phyloP scores from a whole-genome alignment of 2,113 vertebrate species.

The Pluvialis apricaria region DNA sequence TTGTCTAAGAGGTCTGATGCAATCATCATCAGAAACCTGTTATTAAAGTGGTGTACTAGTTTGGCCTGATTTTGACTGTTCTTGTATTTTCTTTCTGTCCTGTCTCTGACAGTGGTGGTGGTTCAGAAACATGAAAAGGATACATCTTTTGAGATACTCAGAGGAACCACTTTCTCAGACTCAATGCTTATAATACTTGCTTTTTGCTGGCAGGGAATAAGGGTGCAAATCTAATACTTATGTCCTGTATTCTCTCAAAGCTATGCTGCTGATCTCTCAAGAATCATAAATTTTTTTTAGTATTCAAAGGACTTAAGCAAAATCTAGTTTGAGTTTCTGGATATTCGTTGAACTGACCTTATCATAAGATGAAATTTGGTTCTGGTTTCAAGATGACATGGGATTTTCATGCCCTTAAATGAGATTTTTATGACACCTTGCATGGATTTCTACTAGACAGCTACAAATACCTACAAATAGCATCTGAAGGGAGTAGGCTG shows the following conservation, averaged over 20 bases:
- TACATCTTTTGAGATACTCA: not conserved
- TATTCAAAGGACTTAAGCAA: not conserved
- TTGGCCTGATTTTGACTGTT: not conserved
- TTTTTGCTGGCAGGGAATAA: not conserved
- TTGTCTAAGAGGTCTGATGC: not conserved
- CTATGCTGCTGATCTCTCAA: not conserved
- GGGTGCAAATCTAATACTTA: not conserved
- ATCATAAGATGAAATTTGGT: not conserved
- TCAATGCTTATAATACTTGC: not conserved
- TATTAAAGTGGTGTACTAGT: not conserved
- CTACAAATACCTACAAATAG: not conserved
- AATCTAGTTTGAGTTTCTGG: not conserved
- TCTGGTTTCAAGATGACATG: not conserved
- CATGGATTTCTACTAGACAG: not conserved
- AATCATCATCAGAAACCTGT: not conserved
- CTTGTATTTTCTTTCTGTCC: not conserved
- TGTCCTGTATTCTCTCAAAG: not conserved
- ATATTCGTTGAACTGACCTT: not conserved
- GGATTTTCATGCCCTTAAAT: not conserved
- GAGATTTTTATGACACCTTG: not conserved
- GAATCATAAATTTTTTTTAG: not conserved
- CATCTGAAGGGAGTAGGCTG: not conserved
- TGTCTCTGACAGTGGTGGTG: not conserved
- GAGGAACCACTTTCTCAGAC: not conserved
- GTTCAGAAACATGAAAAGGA: not conserved